Evolutionary conservation across 2,797 vertebrate genomes (phyloP).

Genomic region (Rhynchotus rufescens): DNA sequence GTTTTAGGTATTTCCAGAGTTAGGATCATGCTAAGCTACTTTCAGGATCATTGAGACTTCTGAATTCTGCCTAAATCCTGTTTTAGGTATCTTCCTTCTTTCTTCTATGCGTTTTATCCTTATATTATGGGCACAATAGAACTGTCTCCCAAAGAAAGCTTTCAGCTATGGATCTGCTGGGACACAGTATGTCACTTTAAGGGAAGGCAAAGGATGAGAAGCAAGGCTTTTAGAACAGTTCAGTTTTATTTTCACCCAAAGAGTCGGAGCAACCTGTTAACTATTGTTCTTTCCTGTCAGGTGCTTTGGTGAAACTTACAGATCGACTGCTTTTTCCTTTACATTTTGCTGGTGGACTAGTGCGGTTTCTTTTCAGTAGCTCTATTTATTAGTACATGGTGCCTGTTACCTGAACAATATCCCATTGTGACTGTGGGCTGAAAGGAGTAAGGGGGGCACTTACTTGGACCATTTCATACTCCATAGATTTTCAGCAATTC

Average conservation of each 20-base stretch:
- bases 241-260: background rate
- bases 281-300: background rate
- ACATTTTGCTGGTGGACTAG: background rate
- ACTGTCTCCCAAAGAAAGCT: background rate
- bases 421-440: background rate
- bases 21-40: background rate
- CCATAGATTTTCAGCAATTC: background rate
- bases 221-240: fast-evolving
- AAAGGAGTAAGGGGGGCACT: background rate
- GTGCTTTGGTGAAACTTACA: background rate
- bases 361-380: background rate
- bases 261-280: background rate
- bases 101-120: background rate
- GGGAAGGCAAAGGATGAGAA: background rate
- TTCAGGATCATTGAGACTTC: background rate
- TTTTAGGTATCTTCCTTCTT: background rate
- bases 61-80: background rate
- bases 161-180: background rate
- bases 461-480: background rate
- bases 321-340: background rate
- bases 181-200: background rate
- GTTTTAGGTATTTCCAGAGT: background rate
- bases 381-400: background rate
- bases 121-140: background rate
- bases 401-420: background rate